phyloP scores from a whole-genome alignment of 2,113 vertebrate genomes.

The Apteryx owenii region DNA sequence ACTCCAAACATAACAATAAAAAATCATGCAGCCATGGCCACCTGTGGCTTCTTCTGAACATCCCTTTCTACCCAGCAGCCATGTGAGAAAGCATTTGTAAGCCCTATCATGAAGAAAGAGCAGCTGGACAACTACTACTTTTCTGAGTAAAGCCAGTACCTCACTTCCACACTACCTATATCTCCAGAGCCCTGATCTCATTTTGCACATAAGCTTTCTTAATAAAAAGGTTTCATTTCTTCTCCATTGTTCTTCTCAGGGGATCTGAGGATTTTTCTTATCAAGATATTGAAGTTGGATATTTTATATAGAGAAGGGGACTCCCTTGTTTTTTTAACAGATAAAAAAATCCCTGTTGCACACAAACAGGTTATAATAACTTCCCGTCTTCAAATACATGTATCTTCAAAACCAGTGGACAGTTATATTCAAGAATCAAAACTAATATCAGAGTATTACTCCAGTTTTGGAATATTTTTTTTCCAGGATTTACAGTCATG shows the following conservation, averaged over 20 bases:
- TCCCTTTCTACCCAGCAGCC: neutral
- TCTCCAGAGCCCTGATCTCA: neutral
- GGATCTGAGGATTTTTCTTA: neutral
- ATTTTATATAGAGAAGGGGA: neutral
- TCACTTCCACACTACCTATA: neutral
- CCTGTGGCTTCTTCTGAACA: neutral
- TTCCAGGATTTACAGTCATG: neutral
- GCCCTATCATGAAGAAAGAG: neutral
- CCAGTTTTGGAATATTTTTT: neutral
- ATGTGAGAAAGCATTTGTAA: neutral
- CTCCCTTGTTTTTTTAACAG: neutral
- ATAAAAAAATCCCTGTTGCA: neutral
- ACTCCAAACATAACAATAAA: neutral
- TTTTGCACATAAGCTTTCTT: neutral
- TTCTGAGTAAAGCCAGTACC: neutral
- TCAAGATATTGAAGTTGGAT: neutral
- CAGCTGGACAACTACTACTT: neutral
- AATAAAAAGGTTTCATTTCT: neutral
- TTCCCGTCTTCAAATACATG: neutral
- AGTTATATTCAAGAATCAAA: neutral
- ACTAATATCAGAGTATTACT: neutral
- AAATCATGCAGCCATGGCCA: neutral
- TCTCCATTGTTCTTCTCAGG: neutral
- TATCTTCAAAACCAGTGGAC: neutral
- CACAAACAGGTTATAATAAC: neutral